These are phyloP conservation scores for Catonia carolina DNA, from an alignment of 2,888 invertebrate genomes.

Conservation along the genomic window DNA sequence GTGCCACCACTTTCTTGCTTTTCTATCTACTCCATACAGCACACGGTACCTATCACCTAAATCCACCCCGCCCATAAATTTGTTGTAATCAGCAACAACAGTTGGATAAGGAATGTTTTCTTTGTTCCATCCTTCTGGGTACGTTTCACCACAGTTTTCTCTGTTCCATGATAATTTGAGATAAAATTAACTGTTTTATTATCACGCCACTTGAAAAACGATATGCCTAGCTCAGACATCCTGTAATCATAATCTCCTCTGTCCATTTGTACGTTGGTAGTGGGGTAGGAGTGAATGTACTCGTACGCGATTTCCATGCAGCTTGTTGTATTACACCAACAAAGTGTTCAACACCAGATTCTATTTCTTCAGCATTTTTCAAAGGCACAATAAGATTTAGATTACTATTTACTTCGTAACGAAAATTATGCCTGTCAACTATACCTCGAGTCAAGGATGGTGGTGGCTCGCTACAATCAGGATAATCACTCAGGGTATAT, in stretches of 20 bases:
- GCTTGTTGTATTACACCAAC: too few relatives aligned
- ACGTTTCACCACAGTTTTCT: slow-evolving; percentile 6
- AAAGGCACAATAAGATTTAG: too few relatives aligned
- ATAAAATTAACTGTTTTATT: slow-evolving; percentile 17
- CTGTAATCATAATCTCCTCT: slow-evolving; percentile 29
- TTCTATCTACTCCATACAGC: slow-evolving; percentile 33
- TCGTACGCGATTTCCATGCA: too few relatives aligned
- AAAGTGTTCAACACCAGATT: too few relatives aligned
- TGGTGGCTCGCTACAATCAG: too few relatives aligned
- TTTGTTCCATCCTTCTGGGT: slow-evolving; percentile 33
- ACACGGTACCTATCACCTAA: slow-evolving; percentile 34
- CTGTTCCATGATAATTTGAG: slow-evolving; percentile 1
- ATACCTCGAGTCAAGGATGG: too few relatives aligned
- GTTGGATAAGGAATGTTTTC: slow-evolving; percentile 33
- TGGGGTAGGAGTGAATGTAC: too few relatives aligned
- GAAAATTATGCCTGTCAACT: too few relatives aligned
- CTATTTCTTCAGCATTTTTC: too few relatives aligned
- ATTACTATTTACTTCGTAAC: too few relatives aligned
- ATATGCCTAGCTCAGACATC: slow-evolving; percentile 17
- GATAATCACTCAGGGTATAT: too few relatives aligned
- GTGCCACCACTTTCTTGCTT: slow-evolving; percentile 38
- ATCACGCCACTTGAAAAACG: slow-evolving; percentile 23
- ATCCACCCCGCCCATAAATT: slow-evolving; percentile 37
- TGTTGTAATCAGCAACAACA: slow-evolving; percentile 36
- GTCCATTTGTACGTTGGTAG: too few relatives aligned